Conservation (phyloP, 2,888 invertebrate species). For the Drosophila vallismaia region DNA sequence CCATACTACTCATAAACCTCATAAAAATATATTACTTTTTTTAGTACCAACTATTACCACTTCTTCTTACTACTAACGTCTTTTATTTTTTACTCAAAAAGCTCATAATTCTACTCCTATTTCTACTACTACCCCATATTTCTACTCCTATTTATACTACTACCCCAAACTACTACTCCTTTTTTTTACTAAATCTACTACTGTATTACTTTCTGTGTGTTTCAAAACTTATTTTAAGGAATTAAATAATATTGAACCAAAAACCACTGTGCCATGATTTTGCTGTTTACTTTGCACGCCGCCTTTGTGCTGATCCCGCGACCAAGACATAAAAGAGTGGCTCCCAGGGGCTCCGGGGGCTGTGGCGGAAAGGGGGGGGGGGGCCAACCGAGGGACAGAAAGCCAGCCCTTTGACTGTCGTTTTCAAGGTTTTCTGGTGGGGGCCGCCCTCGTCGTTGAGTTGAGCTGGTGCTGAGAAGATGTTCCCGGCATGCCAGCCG, state of each 20-base stretch:
- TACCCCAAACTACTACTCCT: no score
- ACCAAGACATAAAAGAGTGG: constrained; percentile 26
- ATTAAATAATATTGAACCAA: no score
- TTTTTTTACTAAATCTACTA: no score
- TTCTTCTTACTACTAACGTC: background rate
- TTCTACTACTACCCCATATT: no score
- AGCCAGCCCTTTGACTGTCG: constrained; percentile 42
- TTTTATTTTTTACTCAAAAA: no score
- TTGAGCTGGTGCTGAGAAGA: constrained; percentile 16
- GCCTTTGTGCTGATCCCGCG: constrained; percentile 72
- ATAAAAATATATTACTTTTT: background rate
- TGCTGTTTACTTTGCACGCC: constrained; percentile 72
- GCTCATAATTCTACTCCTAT: no score
- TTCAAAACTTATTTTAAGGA: no score
- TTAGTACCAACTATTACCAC: no score
- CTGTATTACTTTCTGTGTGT: no score
- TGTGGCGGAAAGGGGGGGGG: constrained; percentile 17
- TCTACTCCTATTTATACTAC: no score
- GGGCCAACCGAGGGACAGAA: constrained; percentile 1
- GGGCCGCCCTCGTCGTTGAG: constrained; percentile 29
- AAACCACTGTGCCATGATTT: constrained; percentile 37
- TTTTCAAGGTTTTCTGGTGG: constrained; percentile 59
- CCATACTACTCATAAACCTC: no score
- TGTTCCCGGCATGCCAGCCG: constrained; percentile 70
- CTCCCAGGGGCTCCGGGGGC: constrained; percentile 2